These are phyloP conservation scores for Mesoclemmys tuberculata DNA, from an alignment of 2,113 vertebrate species.

Conservation along the genomic window DNA sequence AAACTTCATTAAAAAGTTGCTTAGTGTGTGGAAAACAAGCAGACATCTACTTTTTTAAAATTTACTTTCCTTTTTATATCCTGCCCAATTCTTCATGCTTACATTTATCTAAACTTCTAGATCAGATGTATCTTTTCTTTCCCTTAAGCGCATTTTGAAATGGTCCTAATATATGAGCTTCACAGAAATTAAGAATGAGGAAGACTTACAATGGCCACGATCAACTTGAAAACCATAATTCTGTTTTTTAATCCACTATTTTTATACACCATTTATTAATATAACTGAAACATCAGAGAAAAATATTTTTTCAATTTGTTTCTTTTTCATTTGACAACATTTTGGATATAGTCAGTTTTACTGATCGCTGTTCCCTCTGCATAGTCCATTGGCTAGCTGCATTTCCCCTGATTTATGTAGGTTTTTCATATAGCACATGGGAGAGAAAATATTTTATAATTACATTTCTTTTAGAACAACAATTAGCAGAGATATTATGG, in stretches of 20 bases:
- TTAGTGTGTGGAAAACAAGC: background rate
- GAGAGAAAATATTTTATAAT: background rate
- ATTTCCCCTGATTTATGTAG: background rate
- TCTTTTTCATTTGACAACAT: background rate
- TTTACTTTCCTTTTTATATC: background rate
- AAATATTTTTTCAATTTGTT: background rate
- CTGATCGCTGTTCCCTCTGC: background rate
- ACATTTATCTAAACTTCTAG: background rate
- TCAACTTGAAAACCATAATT: background rate
- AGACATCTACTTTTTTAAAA: background rate
- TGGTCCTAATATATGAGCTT: background rate
- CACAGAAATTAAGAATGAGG: background rate
- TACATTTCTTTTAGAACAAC: background rate
- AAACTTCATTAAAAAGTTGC: background rate
- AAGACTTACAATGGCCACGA: background rate
- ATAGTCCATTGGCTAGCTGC: background rate
- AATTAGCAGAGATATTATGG: background rate
- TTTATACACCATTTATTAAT: background rate
- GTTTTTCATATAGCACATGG: background rate
- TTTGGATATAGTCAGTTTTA: background rate
- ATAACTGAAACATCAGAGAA: background rate
- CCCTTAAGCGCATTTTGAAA: background rate
- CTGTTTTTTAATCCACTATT: background rate
- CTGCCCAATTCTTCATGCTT: background rate
- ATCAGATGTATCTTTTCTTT: background rate